Percentiles rank a stretch among this genome's conserved stretches.
Evolutionary conservation across 2,113 vertebrate genomes (phyloP).

Genomic region (Ursus arctos): DNA sequence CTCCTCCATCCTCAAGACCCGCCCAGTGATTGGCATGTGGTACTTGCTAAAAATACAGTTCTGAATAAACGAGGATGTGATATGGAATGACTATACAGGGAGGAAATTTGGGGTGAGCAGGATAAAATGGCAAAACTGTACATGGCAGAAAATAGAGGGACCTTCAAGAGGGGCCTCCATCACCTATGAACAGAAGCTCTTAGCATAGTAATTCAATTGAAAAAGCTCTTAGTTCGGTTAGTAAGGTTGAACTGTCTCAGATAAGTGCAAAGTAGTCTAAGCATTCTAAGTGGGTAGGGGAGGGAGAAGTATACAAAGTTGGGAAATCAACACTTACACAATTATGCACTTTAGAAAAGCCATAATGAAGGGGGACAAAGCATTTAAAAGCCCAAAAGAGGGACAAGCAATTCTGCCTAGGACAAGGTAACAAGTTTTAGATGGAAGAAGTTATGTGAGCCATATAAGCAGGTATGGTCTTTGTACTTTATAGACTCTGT

Average conservation of each 20-base stretch:
- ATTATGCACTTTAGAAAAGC: neutral
- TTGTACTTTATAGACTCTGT: neutral
- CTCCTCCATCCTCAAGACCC: neutral
- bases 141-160: neutral
- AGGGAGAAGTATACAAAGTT: neutral
- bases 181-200: neutral
- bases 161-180: neutral
- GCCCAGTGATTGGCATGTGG: neutral
- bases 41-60: neutral
- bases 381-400: neutral
- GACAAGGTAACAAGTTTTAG: neutral
- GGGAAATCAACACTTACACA: neutral
- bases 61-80: neutral
- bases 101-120: neutral
- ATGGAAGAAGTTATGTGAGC: neutral
- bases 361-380: neutral
- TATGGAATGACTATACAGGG: neutral
- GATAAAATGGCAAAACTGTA: slow-evolving; percentile 34
- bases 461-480: neutral
- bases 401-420: neutral
- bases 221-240: neutral
- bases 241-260: neutral
- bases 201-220: neutral
- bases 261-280: neutral
- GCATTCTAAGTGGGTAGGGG: no score